These are phyloP conservation scores for Mesembrinibis cayennensis DNA, from an alignment of 2,113 vertebrate species.

Conservation along the genomic window DNA sequence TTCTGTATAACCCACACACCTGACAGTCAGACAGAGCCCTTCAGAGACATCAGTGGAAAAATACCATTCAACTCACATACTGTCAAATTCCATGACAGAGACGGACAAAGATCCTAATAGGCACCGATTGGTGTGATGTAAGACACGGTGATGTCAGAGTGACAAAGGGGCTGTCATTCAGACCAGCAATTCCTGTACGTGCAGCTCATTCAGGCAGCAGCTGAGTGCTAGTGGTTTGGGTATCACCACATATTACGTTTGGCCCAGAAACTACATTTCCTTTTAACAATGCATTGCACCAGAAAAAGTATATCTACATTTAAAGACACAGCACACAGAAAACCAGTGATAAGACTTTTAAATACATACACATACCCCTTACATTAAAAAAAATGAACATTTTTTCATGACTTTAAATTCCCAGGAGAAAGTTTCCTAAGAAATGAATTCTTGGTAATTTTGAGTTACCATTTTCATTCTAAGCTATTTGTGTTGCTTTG, in stretches of 20 bases:
- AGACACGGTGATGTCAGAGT: background rate
- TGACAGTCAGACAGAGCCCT: background rate
- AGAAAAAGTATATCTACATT: background rate
- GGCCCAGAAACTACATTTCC: background rate
- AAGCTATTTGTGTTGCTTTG: background rate
- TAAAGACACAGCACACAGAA: background rate
- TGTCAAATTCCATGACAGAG: background rate
- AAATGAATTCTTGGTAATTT: background rate
- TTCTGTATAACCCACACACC: accelerated
- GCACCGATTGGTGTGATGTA: background rate
- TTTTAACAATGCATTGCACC: background rate
- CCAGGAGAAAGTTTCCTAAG: background rate
- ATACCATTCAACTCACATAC: accelerated
- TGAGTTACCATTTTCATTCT: background rate
- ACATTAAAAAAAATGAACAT: accelerated
- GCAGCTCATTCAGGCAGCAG: background rate
- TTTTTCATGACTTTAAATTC: background rate
- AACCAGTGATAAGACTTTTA: background rate
- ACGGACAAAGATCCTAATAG: background rate
- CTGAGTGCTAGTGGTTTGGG: background rate
- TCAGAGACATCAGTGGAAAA: background rate
- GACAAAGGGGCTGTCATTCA: background rate
- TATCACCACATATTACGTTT: background rate
- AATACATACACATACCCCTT: background rate
- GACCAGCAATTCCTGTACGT: background rate